phyloP scores from a whole-genome alignment of 2,113 vertebrate species.

The Uropsilus gracilis region DNA sequence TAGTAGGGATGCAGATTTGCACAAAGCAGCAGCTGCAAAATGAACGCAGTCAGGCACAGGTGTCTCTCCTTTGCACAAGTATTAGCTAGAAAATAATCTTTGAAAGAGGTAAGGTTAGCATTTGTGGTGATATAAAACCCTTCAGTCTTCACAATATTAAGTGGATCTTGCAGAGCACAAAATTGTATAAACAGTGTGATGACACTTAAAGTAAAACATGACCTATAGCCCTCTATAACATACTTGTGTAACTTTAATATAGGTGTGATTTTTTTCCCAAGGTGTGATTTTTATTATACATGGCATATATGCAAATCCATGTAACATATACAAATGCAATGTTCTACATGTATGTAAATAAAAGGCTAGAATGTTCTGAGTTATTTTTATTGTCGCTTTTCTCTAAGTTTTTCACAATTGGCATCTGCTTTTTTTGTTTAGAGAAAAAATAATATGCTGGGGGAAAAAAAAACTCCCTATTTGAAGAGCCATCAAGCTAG shows the following conservation, averaged over 20 bases:
- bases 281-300: too few relatives aligned
- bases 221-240: neutral
- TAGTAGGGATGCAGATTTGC: neutral
- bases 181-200: neutral
- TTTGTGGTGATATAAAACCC: neutral
- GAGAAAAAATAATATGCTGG: neutral
- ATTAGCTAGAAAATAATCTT: neutral
- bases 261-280: too few relatives aligned
- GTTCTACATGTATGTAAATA: neutral
- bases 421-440: neutral
- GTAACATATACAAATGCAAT: neutral
- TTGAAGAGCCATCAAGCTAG: neutral
- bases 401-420: neutral
- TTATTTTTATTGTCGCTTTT: neutral
- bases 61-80: neutral
- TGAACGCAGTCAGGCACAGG: neutral
- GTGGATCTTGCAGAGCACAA: neutral
- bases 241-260: too few relatives aligned
- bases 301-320: neutral
- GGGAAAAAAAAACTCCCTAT: neutral
- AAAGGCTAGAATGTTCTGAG: conserved; percentile 2
- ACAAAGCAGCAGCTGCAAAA: neutral
- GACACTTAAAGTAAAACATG: neutral
- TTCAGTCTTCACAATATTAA: neutral
- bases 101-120: neutral